phyloP scores from a whole-genome alignment of 2,888 invertebrate genomes.

The Calameuta idolon region DNA sequence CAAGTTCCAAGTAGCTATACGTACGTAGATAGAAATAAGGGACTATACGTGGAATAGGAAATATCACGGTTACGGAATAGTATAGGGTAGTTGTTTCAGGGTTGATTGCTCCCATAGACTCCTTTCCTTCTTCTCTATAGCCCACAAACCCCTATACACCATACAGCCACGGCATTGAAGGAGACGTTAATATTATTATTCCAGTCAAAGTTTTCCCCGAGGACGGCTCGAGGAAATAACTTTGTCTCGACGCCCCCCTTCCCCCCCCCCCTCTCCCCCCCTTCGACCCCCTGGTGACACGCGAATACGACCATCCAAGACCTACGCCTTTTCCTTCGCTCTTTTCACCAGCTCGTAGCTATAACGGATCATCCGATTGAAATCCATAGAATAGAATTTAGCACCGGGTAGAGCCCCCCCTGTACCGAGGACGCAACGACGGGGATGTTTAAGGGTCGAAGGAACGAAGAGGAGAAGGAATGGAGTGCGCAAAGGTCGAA shows the following conservation, averaged over 20 bases:
- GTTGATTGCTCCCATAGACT: conserved; percentile 3
- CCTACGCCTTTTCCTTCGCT: too few relatives aligned
- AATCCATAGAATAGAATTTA: too few relatives aligned
- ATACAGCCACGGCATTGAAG: not conserved
- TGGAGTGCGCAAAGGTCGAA: too few relatives aligned
- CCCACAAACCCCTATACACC: too few relatives aligned
- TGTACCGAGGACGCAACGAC: too few relatives aligned
- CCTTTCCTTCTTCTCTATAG: too few relatives aligned
- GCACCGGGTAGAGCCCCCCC: too few relatives aligned
- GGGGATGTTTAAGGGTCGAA: too few relatives aligned
- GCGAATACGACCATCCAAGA: not conserved
- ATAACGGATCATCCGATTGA: too few relatives aligned
- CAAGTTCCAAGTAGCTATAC: conserved; percentile 31
- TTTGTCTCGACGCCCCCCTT: not conserved
- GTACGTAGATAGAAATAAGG: too few relatives aligned
- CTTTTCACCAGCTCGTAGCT: too few relatives aligned
- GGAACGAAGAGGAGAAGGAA: too few relatives aligned
- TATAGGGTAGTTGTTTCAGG: not conserved
- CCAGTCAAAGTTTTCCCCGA: conserved; percentile 15
- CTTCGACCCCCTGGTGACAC: not conserved
- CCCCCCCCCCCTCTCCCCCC: not conserved
- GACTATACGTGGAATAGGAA: conserved; percentile 37
- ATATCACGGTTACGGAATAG: conserved; percentile 19
- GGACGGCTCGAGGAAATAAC: conserved; percentile 1
- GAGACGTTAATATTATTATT: conserved; percentile 20